Conservation (phyloP, 2,888 invertebrate species). For the Ectemnius cavifrons region DNA sequence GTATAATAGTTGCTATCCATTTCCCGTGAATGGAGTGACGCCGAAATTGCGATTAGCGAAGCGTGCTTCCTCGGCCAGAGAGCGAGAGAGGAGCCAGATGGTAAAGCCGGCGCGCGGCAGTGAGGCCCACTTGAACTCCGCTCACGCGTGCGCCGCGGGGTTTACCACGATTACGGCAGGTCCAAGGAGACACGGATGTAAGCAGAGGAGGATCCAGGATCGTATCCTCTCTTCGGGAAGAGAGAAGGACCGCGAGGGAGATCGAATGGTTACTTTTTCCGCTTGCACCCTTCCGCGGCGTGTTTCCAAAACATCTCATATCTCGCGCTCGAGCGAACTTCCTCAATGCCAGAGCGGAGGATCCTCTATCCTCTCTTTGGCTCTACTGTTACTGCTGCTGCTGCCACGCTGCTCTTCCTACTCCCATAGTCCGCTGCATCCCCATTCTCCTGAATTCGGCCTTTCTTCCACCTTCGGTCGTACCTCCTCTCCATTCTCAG, state of each 20-base stretch:
- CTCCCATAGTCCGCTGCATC: background rate
- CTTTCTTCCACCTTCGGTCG: conserved; percentile 2
- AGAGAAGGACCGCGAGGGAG: conserved; percentile 6
- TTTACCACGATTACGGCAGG: background rate
- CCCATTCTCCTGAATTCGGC: too few relatives aligned
- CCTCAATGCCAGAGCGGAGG: conserved; percentile 60
- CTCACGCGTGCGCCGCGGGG: background rate
- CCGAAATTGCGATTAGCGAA: background rate
- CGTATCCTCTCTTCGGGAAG: background rate
- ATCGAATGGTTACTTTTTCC: conserved; percentile 48
- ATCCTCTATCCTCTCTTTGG: conserved; percentile 25
- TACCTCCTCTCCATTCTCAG: background rate
- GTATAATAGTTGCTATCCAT: background rate
- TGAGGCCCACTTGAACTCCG: background rate
- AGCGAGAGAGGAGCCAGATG: background rate
- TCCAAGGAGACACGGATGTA: background rate
- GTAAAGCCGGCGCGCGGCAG: background rate
- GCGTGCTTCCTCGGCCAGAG: background rate
- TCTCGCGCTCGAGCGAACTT: conserved; percentile 68
- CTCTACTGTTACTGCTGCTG: background rate
- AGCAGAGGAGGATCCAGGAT: background rate
- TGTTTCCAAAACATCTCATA: conserved; percentile 69
- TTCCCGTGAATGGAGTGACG: background rate
- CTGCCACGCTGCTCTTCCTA: background rate
- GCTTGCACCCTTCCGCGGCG: conserved; percentile 54